phyloP scores from a whole-genome alignment of 2,113 vertebrate species.

The Saguinus imperator region DNA sequence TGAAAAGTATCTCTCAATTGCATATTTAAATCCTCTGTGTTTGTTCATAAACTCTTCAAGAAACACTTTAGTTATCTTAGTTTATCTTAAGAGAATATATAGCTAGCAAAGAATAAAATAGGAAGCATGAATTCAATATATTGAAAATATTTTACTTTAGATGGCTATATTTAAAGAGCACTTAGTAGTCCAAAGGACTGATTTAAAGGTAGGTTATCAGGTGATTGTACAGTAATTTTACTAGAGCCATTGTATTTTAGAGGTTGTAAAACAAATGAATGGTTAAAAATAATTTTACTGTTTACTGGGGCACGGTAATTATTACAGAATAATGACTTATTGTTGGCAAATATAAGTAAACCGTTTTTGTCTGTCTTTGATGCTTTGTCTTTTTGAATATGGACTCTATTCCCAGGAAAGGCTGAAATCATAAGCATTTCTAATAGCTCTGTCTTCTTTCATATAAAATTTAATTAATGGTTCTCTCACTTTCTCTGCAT shows the following conservation, averaged over 20 bases:
- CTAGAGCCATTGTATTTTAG: constrained; percentile 39
- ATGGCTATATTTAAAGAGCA: neutral
- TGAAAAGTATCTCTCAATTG: neutral
- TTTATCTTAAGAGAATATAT: constrained; percentile 23
- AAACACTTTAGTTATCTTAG: neutral
- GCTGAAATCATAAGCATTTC: neutral
- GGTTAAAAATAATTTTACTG: constrained; percentile 68
- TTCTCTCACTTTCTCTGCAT: neutral
- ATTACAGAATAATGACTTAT: constrained; percentile 49
- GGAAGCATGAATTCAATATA: neutral
- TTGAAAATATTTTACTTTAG: constrained; percentile 44
- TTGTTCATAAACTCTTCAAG: neutral
- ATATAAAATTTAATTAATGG: neutral
- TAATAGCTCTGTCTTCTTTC: neutral
- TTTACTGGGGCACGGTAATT: constrained; percentile 51
- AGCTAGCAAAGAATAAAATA: neutral
- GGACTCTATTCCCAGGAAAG: neutral
- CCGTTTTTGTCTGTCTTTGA: neutral
- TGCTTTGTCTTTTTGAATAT: neutral
- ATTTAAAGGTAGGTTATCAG: constrained; percentile 47
- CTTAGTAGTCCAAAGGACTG: neutral
- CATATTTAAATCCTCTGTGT: neutral
- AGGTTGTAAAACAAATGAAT: constrained; percentile 63
- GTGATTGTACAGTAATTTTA: constrained; percentile 53
- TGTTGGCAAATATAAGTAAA: constrained; percentile 1